Base-by-base conservation (phyloP, 2,797 vertebrate species). In the Hapalemur alaotrensis region DNA sequence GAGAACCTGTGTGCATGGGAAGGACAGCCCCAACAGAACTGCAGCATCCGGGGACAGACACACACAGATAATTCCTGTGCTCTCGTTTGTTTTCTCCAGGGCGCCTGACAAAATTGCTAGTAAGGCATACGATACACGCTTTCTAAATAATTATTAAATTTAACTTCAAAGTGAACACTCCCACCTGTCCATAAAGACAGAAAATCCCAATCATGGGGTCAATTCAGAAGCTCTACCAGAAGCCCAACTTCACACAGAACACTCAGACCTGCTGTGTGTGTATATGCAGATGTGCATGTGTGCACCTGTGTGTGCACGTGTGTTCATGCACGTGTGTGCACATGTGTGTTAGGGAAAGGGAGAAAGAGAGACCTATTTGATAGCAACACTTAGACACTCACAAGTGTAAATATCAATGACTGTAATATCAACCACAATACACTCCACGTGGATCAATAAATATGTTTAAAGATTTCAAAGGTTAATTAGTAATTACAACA, bases 381-480 rank as follows among this genome's bases (percentile, higher is more conserved):
- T 35, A n/a, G 46, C n/a, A 69, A 76, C 72, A 63, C 15, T 20
- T 22, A 14, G 69, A 72, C 67, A 63, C 18, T 18, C 23, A 17
- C 17, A 46, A 12, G 4, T 63, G 4, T 76, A 83, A 91, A 65
- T 50, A 8, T 30, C 80, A 83, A 32, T 61, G 18, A 54, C 17
- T 65, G 12, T 30, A 75, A 17, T 57, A 82, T 82, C 61, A 94
- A 94, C 75, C 72, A 80, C 9, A 78, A 50, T 38, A 30, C 7
- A 82, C 35, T 85, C 67, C 13, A 80, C 7, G 22, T 28, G 32
- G 52, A 78, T 91, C 78, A 70, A 84, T 93, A 92, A 95, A 76
- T 83, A 92, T 25, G 67, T 86, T 91, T 69, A 63, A 96, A 95
- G 57, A 73, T n/a, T 75, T 87, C 76, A 96, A 93, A 88, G n/a